Evolutionary conservation across 2,113 vertebrate species (phyloP), one percentile per base, ranked within the genome.

Genomic region (Salvator merianae): DNA sequence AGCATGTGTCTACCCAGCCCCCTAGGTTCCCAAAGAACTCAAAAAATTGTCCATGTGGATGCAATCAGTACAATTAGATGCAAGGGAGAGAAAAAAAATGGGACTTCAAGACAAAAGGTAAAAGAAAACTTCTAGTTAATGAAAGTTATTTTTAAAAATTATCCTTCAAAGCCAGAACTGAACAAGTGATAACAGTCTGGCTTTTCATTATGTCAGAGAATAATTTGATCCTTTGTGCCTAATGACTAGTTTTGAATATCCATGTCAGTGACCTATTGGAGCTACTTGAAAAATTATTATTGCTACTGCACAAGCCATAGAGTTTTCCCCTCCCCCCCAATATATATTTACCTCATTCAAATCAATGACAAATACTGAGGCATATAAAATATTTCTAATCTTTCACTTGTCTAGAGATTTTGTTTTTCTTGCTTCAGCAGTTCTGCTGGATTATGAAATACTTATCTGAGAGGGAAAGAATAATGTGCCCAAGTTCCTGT

Each of bases 141-240:
- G 63, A 83, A 66, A 30, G 7, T 87, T 90, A 72, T 86, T 93
- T 91, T 76, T 65, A 59, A 80, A 81, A 71, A 79, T 68, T 13
- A 80, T 68, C 5, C 68, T 88, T 40, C 28, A 62, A 87, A 76
- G 75, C 72, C 3, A 55, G n/a, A 89, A 65, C 53, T 77, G 88
- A 91, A 53, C 40, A 90, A 91, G 82, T 77, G 30, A 87, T 84
- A 89, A 91, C 85, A 30, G 10, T 88, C 2, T 75, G 90, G 20
- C 2, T 20, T 79, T 79, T 69, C 88, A 89, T 91, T 77, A 87
- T 55, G 30, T 34, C 63, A 2, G 28, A 20, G n/a, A 85, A 75
- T 47, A 87, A 91, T 90, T 69, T 91, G 28, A 73, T 91, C 84
- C 68, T 85, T 88, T 36, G 87, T 85, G 32, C 69, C 88, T 83